These are phyloP conservation scores for Drosophila saltans DNA, from an alignment of 1,140 invertebrate species.

Conservation along the genomic window DNA sequence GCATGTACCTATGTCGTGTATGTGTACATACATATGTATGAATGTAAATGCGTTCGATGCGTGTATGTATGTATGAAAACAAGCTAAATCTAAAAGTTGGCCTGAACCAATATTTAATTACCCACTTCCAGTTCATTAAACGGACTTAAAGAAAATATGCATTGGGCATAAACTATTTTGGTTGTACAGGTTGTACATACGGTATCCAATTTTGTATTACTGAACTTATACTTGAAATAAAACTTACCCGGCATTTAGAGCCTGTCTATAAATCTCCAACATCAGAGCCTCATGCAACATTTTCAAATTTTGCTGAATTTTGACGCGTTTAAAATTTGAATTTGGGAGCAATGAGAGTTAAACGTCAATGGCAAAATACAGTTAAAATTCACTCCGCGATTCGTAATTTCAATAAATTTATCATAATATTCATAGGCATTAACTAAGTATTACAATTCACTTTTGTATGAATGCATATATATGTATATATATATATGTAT, in stretches of 20 bases:
- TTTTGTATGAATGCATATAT: constrained; percentile 27
- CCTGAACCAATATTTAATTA: too few relatives aligned
- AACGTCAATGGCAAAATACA: background rate
- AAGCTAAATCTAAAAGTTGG: too few relatives aligned
- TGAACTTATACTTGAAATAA: background rate
- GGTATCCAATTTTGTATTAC: too few relatives aligned
- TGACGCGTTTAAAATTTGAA: constrained; percentile 43
- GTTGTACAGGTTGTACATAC: too few relatives aligned
- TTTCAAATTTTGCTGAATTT: constrained; percentile 82
- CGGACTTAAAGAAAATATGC: too few relatives aligned
- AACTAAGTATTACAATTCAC: constrained; percentile 37
- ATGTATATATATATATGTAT: background rate
- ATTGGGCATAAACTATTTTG: too few relatives aligned
- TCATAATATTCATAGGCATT: constrained; percentile 66
- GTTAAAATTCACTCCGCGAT: background rate
- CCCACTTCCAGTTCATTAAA: too few relatives aligned
- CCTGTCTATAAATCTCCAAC: constrained; percentile 83
- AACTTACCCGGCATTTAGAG: constrained; percentile 82
- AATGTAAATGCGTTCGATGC: too few relatives aligned
- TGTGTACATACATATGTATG: constrained; percentile 20
- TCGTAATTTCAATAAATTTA: constrained; percentile 64
- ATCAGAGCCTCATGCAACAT: constrained; percentile 83
- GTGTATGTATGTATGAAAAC: too few relatives aligned
- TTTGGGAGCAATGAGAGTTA: background rate
- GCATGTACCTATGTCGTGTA: too few relatives aligned